A percentile compares a stretch with the other conserved stretches of the same genome.
Evolutionary conservation across 2,113 vertebrate genomes (phyloP).

Genomic region (Entelurus aequoreus): DNA sequence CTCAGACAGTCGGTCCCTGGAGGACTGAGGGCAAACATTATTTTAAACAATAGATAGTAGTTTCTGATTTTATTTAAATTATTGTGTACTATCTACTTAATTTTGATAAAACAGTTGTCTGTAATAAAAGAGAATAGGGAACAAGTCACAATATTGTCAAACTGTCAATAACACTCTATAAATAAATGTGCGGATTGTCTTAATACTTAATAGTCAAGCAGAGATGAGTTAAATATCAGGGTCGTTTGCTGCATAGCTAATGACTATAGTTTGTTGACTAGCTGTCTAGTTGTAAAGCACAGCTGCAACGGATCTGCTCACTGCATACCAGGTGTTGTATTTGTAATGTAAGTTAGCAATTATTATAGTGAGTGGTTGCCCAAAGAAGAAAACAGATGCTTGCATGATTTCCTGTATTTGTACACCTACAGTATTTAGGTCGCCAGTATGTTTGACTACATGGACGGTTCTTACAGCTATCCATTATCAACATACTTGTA

Average conservation of each 20-base stretch:
- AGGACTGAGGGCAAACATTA: too few relatives aligned
- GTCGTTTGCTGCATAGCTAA: not conserved
- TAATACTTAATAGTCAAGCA: not conserved
- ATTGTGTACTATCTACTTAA: too few relatives aligned
- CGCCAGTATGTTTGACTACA: not conserved
- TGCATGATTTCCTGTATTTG: not conserved
- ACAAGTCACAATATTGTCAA: too few relatives aligned
- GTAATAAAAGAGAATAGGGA: too few relatives aligned
- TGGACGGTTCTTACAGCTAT: too few relatives aligned
- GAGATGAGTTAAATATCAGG: not conserved
- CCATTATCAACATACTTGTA: too few relatives aligned
- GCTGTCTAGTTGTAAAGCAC: conserved; percentile 8
- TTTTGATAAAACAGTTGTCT: too few relatives aligned
- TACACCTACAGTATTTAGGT: not conserved
- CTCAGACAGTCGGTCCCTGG: too few relatives aligned
- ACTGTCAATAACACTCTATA: too few relatives aligned
- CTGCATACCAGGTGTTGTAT: conserved; percentile 13
- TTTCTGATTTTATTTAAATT: too few relatives aligned
- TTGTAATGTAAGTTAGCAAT: conserved; percentile 35
- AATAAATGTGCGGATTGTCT: not conserved
- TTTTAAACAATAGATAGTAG: too few relatives aligned
- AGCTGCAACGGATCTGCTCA: conserved; percentile 41
- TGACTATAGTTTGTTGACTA: conserved; percentile 12
- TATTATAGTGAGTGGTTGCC: not conserved
- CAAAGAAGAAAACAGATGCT: not conserved